Conservation (phyloP, 2,888 invertebrate species). For the Aquatica leii region DNA sequence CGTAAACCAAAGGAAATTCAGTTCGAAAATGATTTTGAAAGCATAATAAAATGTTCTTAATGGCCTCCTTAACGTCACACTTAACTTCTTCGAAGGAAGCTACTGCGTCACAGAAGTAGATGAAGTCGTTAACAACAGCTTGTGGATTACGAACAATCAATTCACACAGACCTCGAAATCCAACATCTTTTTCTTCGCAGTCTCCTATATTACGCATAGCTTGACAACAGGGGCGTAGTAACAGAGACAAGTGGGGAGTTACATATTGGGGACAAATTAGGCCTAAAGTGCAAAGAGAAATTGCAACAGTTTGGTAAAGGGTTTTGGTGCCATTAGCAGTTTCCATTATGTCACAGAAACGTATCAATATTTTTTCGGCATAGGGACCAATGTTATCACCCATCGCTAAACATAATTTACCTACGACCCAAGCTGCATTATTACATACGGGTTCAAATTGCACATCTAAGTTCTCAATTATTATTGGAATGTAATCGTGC, state of each 20-base stretch:
- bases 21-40: constrained; percentile 93
- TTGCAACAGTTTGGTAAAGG: constrained; percentile 98
- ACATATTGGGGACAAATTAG: constrained; percentile 99
- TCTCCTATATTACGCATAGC: constrained; percentile 97
- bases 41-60: constrained; percentile 88
- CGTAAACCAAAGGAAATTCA: constrained; percentile 62
- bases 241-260: constrained; percentile 96
- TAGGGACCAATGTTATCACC: constrained; percentile 92
- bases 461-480: constrained; percentile 95
- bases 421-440: constrained; percentile 99
- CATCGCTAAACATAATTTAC: constrained; percentile 96
- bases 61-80: constrained; percentile 96
- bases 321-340: constrained; percentile 95
- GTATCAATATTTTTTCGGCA: constrained; percentile 85
- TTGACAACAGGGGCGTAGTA: constrained; percentile 98
- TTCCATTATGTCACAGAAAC: constrained; percentile 93
- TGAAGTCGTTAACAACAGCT: constrained; percentile 95
- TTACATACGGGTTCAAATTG: constrained; percentile 98
- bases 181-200: constrained; percentile 99
- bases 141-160: constrained; percentile 97
- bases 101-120: constrained; percentile 99
- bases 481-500: constrained; percentile 92
- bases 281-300: constrained; percentile 99
- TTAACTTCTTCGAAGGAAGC: constrained; percentile 89
- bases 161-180: constrained; percentile 98